Conservation (phyloP, 2,113 vertebrate genomes). For the Geococcyx californianus region DNA sequence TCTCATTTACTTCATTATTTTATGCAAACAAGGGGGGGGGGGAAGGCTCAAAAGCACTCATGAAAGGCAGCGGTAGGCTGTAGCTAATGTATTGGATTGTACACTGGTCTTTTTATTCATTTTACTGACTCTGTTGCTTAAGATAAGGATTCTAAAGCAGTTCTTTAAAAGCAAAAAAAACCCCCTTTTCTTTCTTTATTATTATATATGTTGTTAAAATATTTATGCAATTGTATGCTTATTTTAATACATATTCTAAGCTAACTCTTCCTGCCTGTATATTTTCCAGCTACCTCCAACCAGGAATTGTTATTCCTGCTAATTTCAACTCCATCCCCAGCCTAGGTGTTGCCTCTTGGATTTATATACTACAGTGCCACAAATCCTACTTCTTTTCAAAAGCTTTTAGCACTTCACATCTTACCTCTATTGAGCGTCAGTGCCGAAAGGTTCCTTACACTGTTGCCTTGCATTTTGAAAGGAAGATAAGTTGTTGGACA, state of each 20-base stretch:
- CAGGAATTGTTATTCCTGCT: background rate
- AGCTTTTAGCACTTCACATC: background rate
- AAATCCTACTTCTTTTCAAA: background rate
- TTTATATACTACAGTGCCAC: background rate
- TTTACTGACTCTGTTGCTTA: background rate
- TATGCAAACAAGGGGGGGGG: accelerated
- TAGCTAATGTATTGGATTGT: background rate
- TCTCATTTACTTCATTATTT: background rate
- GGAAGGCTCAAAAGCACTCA: too few species aligned
- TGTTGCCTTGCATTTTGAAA: background rate
- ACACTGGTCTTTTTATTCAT: background rate
- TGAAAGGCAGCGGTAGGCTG: too few species aligned
- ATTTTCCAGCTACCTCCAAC: background rate
- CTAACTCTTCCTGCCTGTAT: background rate
- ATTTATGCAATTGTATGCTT: background rate
- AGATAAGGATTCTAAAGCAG: background rate
- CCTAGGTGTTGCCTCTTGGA: background rate
- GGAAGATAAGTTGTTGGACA: background rate
- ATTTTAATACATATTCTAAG: background rate
- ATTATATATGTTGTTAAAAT: background rate
- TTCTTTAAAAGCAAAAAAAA: background rate
- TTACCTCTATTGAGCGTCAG: background rate
- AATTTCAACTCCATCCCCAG: background rate
- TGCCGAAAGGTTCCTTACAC: background rate
- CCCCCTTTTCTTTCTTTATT: background rate